These are phyloP conservation scores for Drosophila birchii DNA, from an alignment of 2,888 invertebrate genomes.

Conservation along the genomic window DNA sequence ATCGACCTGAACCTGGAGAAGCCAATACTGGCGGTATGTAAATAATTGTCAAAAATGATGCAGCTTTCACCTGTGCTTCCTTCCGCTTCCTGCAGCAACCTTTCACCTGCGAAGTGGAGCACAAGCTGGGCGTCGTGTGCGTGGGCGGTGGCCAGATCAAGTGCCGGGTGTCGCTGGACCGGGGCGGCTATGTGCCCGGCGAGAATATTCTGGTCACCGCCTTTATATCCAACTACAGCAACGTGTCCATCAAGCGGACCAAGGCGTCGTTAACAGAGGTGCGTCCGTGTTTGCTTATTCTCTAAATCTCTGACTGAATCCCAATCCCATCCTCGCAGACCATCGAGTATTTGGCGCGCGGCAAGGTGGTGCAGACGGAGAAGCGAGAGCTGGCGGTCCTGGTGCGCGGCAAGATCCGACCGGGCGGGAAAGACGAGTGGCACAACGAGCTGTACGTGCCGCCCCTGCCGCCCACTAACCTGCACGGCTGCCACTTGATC, in stretches of 20 bases:
- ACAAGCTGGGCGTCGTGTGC: conserved; percentile 94
- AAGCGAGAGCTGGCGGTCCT: conserved; percentile 93
- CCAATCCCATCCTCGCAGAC: conserved; percentile 86
- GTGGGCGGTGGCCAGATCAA: conserved; percentile 94
- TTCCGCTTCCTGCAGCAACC: conserved; percentile 88
- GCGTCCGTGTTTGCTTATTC: not conserved
- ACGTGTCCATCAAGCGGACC: conserved; percentile 93
- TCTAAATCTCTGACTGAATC: not conserved
- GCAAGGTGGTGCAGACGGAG: conserved; percentile 94
- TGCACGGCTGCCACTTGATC: conserved; percentile 96
- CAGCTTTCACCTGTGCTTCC: not conserved
- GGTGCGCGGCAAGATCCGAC: conserved; percentile 91
- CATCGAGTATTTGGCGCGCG: conserved; percentile 94
- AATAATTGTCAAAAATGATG: rapidly evolving
- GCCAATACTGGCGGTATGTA: conserved; percentile 91
- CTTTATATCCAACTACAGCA: conserved; percentile 92
- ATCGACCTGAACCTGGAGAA: conserved; percentile 96
- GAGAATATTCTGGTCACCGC: conserved; percentile 95
- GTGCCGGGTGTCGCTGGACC: conserved; percentile 93
- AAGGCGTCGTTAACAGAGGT: conserved; percentile 92
- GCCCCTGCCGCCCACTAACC: conserved; percentile 96
- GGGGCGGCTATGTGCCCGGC: conserved; percentile 97
- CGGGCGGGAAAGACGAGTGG: conserved; percentile 93
- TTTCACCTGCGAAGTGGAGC: conserved; percentile 95
- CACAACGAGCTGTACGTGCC: conserved; percentile 95